Percentiles rank a stretch among this genome's conserved stretches.
Conservation (phyloP, 2,888 invertebrate genomes). For the Lampropteryx suffumata region DNA sequence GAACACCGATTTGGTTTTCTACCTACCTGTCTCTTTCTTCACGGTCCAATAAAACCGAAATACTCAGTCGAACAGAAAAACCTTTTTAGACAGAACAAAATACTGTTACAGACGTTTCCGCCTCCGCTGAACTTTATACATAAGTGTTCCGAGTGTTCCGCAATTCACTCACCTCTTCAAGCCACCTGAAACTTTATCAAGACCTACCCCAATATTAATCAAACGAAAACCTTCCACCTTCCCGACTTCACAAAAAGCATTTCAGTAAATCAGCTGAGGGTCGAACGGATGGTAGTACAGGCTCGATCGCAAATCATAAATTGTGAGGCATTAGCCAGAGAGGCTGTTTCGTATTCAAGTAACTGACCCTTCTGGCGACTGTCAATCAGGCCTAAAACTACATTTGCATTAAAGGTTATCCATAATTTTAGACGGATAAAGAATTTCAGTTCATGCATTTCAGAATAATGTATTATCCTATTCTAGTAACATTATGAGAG, state of each 20-base stretch:
- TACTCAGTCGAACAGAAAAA: not conserved
- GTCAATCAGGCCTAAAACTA: conserved; percentile 19
- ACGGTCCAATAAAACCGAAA: not conserved
- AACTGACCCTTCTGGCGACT: conserved; percentile 12
- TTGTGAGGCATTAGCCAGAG: conserved; percentile 28
- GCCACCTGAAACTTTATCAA: conserved; percentile 24
- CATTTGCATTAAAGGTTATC: conserved; percentile 25
- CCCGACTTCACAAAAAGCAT: conserved; percentile 24
- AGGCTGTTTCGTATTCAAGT: conserved; percentile 27
- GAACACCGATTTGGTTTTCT: not conserved
- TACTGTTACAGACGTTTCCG: not conserved
- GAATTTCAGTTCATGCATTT: too few relatives aligned
- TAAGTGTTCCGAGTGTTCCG: not conserved
- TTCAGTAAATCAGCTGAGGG: conserved; percentile 26
- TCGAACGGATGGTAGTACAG: conserved; percentile 9
- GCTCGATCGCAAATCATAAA: conserved; percentile 28
- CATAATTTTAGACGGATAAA: conserved; percentile 5
- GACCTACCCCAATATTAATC: conserved; percentile 28
- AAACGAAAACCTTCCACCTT: conserved; percentile 26
- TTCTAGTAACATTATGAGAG: too few relatives aligned
- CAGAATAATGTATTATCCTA: too few relatives aligned
- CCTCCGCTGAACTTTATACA: not conserved
- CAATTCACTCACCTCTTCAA: conserved; percentile 19
- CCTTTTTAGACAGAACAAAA: not conserved
- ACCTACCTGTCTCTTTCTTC: too few relatives aligned